These are phyloP conservation scores for Cricetomys ansorgei DNA, from an alignment of 2,113 vertebrate genomes.

Conservation along the genomic window DNA sequence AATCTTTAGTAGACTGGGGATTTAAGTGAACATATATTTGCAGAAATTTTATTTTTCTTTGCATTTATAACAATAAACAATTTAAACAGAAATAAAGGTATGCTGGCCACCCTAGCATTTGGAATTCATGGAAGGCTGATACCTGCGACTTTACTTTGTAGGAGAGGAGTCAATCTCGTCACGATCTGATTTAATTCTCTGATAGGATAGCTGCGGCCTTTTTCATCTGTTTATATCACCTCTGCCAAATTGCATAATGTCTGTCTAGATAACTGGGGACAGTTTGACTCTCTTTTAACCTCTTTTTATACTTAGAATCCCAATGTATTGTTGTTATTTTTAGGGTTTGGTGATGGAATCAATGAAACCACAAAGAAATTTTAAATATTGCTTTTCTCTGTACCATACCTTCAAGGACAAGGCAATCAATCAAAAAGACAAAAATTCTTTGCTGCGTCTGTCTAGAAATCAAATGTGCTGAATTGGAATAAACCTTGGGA, in stretches of 20 bases:
- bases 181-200: neutral
- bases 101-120: neutral
- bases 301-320: constrained; percentile 45
- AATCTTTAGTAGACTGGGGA: neutral
- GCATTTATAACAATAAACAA: neutral
- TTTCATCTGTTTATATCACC: constrained; percentile 23
- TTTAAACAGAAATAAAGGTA: constrained; percentile 14
- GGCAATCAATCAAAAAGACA: constrained; percentile 59
- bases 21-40: neutral
- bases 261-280: neutral
- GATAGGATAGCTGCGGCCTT: neutral
- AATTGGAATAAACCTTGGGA: constrained; percentile 56
- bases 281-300: constrained; percentile 29
- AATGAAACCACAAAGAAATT: constrained; percentile 60
- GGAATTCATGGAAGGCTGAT: neutral
- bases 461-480: constrained; percentile 54
- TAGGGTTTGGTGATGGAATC: constrained; percentile 20
- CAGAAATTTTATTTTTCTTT: neutral
- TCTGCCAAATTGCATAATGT: constrained; percentile 52
- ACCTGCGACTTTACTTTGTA: neutral
- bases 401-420: constrained; percentile 19
- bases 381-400: constrained; percentile 66
- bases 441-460: constrained; percentile 23
- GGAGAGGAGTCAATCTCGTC: neutral
- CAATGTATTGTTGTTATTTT: constrained; percentile 42